Conservation (phyloP, 1,140 invertebrate genomes). For the Drosophila mayri region DNA sequence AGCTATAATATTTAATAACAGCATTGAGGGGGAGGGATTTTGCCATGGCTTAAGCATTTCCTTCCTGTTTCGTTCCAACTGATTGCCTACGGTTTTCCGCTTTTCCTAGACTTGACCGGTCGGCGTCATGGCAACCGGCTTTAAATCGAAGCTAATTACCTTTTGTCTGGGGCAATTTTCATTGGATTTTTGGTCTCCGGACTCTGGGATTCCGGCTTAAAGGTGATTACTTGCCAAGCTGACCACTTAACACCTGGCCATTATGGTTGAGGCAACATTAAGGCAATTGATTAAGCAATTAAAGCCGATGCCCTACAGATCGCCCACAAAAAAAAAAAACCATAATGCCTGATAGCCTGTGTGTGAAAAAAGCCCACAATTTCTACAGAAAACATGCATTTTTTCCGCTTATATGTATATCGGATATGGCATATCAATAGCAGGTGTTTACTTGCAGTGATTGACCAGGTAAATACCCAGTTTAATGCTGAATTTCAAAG, state of each 20-base stretch:
- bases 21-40: constrained; percentile 15
- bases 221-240: constrained; percentile 7
- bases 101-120: background rate
- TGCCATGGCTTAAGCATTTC: constrained; percentile 69
- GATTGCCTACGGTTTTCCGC: constrained; percentile 50
- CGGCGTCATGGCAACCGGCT: constrained; percentile 23
- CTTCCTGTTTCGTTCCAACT: constrained; percentile 52
- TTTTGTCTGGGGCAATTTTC: background rate
- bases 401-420: background rate
- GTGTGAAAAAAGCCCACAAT: background rate
- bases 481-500: background rate
- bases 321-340: constrained; percentile 9
- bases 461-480: background rate
- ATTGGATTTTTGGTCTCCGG: background rate
- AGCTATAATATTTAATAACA: constrained; percentile 49
- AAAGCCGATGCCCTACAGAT: constrained; percentile 11
- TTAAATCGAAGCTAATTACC: constrained; percentile 33
- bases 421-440: background rate
- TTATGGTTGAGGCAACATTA: constrained; percentile 42
- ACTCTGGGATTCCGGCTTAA: constrained; percentile 5
- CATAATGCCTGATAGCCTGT: constrained; percentile 2
- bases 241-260: constrained; percentile 27
- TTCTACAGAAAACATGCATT: background rate
- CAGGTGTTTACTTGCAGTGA: background rate
- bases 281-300: constrained; percentile 55